Evolutionary conservation across 2,888 invertebrate species (phyloP).

Genomic region (Phalera bucephala): DNA sequence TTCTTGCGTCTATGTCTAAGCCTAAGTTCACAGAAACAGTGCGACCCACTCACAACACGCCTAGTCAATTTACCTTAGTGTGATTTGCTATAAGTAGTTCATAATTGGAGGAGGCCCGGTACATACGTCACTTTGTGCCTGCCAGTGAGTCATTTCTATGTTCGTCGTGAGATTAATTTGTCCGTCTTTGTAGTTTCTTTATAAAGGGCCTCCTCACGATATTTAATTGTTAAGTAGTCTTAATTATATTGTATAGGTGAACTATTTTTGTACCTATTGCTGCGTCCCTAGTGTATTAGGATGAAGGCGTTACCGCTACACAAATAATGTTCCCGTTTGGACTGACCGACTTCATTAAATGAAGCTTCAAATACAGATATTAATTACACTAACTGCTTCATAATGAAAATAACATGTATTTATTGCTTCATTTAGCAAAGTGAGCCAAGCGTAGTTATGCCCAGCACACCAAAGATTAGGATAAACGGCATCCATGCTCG

Average conservation of each 20-base stretch:
- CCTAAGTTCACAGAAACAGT: constrained; percentile 33
- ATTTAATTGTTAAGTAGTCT: constrained; percentile 81
- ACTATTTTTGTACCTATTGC: constrained; percentile 80
- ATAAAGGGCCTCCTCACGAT: constrained; percentile 65
- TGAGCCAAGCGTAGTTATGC: constrained; percentile 56
- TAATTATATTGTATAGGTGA: constrained; percentile 81
- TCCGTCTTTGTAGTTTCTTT: constrained; percentile 34
- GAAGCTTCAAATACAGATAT: constrained; percentile 27
- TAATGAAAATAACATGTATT: constrained; percentile 21
- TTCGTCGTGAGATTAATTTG: constrained; percentile 28
- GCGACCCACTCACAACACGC: constrained; percentile 74
- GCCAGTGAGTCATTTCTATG: constrained; percentile 31
- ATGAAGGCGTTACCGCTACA: constrained; percentile 73
- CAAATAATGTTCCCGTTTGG: constrained; percentile 55
- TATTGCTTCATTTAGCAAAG: constrained; percentile 44
- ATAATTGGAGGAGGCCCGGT: constrained; percentile 55
- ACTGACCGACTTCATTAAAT: constrained; percentile 49
- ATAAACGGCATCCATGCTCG: constrained; percentile 58
- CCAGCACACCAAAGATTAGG: constrained; percentile 81
- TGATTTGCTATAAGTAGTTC: constrained; percentile 80
- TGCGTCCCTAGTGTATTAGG: constrained; percentile 72
- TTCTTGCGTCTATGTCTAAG: constrained; percentile 37
- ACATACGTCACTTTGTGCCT: constrained; percentile 37
- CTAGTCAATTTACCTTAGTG: constrained; percentile 84
- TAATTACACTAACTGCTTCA: constrained; percentile 10